phyloP scores from a whole-genome alignment of 2,888 invertebrate species.

The Netelia inedita region DNA sequence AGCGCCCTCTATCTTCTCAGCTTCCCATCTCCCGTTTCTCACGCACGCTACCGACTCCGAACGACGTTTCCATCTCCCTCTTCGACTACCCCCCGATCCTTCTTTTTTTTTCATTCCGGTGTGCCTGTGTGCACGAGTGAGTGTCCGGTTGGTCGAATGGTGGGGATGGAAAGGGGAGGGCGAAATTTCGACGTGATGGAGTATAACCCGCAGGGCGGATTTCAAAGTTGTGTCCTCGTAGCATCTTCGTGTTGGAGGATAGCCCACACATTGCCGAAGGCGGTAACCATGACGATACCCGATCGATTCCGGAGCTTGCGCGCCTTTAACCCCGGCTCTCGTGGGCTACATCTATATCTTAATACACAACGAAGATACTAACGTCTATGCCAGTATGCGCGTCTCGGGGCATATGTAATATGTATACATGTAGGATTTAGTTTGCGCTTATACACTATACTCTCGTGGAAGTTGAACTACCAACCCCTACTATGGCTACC shows the following conservation, averaged over 20 bases:
- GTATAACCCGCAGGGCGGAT: conserved; percentile 28
- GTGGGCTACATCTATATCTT: conserved; percentile 27
- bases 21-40: conserved; percentile 27
- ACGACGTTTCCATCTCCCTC: conserved; percentile 15
- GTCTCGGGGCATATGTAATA: not conserved
- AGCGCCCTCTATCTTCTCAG: conserved; percentile 44
- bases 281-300: conserved; percentile 82
- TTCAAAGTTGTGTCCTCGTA: conserved; percentile 34
- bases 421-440: conserved; percentile 3
- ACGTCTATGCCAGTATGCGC: not conserved
- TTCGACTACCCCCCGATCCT: not conserved
- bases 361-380: conserved; percentile 9
- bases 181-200: conserved; percentile 46
- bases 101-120: not conserved
- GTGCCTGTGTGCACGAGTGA: not conserved
- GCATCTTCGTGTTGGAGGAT: conserved; percentile 58
- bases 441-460: conserved; percentile 1
- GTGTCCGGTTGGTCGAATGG: conserved; percentile 1
- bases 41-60: not conserved
- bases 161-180: conserved; percentile 28
- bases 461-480: conserved; percentile 12
- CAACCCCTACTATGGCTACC: conserved; percentile 8
- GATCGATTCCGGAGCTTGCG: conserved; percentile 82
- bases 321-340: conserved; percentile 58
- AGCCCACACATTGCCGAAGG: conserved; percentile 67